Evolutionary conservation across 2,113 vertebrate species (phyloP), one percentile per base, ranked within the genome.

Genomic region (Indri indri): DNA sequence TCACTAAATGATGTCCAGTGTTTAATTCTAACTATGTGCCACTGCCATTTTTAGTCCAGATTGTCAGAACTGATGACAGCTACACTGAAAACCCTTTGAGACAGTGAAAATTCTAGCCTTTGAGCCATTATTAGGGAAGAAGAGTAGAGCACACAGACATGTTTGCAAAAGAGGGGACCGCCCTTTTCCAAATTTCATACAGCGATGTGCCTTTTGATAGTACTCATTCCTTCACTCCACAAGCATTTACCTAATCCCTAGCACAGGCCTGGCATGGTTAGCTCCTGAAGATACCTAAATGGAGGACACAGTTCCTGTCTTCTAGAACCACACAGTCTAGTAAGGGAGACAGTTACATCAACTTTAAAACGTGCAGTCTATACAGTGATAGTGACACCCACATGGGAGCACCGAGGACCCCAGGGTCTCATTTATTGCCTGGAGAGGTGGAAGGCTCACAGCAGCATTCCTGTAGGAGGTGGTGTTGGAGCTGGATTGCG

Each of bases 371-470:
- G 0, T 42, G 45, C 18, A 61, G 54, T 73, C 79, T 16, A 2
- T 37, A 3, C 27, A 12, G 50, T 14, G 18, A 40, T 32, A 6
- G 16, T 45, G 37, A 6, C 6, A 52, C 12, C 23, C 61, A 4
- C 0, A 1, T 18, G 34, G 57, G 63, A 84, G 40, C 57, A 12
- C 30, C 1, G 1, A 82, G 76, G 70, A 23, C 52, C 32, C 1
- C 0, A 85, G 80, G 45, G 61, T 50, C 54, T 88, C 0, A 0
- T 54, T 65, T 11, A 3, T 4, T 16, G 8, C 40, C 54, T 32
- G n/a, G 42, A 68, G 52, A 20, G 8, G 6, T 0, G 0, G 45
- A 23, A 42, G 63, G 13, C 42, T 27, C 14, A 0, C 18, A 3
- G 71, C 61, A 17, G 50, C n/a, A 87, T 54, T 70, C 82, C 77